Base-by-base conservation (phyloP, 2,888 invertebrate genomes). In the Dasypogon diadema region DNA sequence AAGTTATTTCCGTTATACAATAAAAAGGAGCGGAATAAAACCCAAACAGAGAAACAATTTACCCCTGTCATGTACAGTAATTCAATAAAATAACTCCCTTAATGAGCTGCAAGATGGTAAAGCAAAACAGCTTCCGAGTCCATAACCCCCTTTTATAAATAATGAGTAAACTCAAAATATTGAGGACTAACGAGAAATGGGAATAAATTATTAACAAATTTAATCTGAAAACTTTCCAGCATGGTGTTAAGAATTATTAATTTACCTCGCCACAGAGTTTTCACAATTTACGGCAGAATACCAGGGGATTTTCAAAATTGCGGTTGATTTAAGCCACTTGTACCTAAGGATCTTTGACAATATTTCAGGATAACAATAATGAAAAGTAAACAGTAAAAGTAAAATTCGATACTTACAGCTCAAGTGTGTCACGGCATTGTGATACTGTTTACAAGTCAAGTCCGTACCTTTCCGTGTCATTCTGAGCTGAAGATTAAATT, bases 291-390 rank as follows among this genome's bases (percentile, higher is more conserved):
- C 8, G n/a, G 42, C 6, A 42, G 12, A 42, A 42, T 12, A 12
- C 42, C 42, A 6, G 12, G n/a, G 12, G 12, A 12, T 42, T 42
- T 42, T 3, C 42, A 42, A 2, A 12, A 42, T 8, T 42, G 30
- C n/a, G 42, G 12, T 2, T 42, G 42, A 42, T 42, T 42, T 12
- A 42, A 42, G 42, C 42, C 30, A 30, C 30, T 30, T 8, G 30
- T 30, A 30, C 30, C 30, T 12, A 42, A 42, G n/a, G 8, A 42
- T 42, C 42, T n/a, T 42, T 12, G n/a, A 42, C 2, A 51, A 51
- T 51, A 51, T 51, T 51, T 51, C 51, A 51, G 21, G 18, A 16
- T 51, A 21, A 51, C 51, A 51, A 21, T 16, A 51, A 51, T 51
- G 51, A 51, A 51, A 12, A 51, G 51, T 2, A 51, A 51, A 51